Conservation (phyloP, 1,140 invertebrate genomes). For the Monochamus saltuarius region DNA sequence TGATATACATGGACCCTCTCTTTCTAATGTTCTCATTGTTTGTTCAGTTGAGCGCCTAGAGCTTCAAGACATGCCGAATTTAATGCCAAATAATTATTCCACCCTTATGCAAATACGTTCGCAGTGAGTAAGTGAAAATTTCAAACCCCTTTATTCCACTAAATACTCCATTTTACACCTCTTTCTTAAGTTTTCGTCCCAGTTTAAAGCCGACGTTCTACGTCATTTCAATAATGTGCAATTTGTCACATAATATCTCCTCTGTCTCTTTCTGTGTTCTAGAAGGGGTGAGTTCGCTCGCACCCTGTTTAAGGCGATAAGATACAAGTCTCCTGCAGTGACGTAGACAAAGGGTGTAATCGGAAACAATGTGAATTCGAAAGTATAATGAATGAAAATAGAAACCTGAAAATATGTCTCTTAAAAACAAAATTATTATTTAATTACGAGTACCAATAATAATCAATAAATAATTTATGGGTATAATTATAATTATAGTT, state of each 20-base stretch:
- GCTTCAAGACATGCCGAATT: background rate
- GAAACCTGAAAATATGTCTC: background rate
- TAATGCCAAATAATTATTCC: conserved; percentile 27
- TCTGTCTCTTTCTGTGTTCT: conserved; percentile 30
- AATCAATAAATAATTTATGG: background rate
- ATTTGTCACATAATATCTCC: conserved; percentile 50
- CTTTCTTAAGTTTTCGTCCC: conserved; percentile 32
- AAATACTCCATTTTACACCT: conserved; percentile 41
- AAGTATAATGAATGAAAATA: background rate
- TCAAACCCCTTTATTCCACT: conserved; percentile 36
- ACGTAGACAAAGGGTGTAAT: conserved; percentile 7
- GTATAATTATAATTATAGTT: too few species aligned
- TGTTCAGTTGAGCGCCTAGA: too few species aligned
- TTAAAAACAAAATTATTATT: too few species aligned
- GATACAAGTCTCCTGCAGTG: conserved; percentile 15
- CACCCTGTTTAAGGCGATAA: conserved; percentile 32
- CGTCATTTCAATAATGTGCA: conserved; percentile 48
- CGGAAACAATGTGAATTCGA: background rate
- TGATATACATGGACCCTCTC: too few species aligned
- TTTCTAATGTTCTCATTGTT: too few species aligned
- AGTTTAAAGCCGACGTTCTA: conserved; percentile 29
- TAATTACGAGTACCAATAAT: too few species aligned
- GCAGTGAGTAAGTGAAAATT: conserved; percentile 32
- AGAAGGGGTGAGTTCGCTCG: conserved; percentile 24
- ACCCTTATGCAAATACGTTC: conserved; percentile 31